Evolutionary conservation across 2,797 vertebrate genomes (phyloP).

Genomic region (Sebastiscus albofasciatus): DNA sequence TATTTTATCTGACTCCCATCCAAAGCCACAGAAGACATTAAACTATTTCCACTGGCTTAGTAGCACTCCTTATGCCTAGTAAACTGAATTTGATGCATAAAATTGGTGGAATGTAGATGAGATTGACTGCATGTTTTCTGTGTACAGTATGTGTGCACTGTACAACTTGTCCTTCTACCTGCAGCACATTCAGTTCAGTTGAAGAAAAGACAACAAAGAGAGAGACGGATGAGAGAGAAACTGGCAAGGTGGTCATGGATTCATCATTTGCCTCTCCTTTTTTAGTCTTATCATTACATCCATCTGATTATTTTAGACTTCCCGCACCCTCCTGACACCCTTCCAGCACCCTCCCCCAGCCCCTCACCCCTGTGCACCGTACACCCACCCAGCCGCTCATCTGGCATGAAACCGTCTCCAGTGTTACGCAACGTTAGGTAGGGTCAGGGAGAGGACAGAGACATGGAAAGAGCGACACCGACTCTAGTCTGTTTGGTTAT

Average conservation of each 20-base stretch:
- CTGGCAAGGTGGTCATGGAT: slow-evolving; percentile 16
- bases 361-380: not conserved
- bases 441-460: slow-evolving; percentile 65
- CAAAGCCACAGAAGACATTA: not conserved
- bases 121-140: not conserved
- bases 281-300: slow-evolving; percentile 3
- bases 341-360: not conserved
- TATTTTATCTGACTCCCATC: not conserved
- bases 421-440: slow-evolving; percentile 48
- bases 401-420: slow-evolving; percentile 30
- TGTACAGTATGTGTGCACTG: not conserved
- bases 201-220: not conserved
- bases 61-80: not conserved
- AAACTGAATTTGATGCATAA: not conserved
- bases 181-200: not conserved
- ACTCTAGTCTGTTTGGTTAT: slow-evolving; percentile 16
- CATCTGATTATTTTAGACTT: slow-evolving; percentile 26
- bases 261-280: slow-evolving; percentile 20
- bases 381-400: slow-evolving; percentile 19
- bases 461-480: slow-evolving; percentile 31
- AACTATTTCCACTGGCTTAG: too few relatives aligned
- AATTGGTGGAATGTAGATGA: not conserved
- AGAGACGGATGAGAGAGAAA: not conserved
- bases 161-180: not conserved
- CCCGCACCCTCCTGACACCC: not conserved